Percentiles rank a stretch among this genome's conserved stretches.
Conservation (phyloP, 2,888 invertebrate species). For the Rhagophthalmus giganteus region DNA sequence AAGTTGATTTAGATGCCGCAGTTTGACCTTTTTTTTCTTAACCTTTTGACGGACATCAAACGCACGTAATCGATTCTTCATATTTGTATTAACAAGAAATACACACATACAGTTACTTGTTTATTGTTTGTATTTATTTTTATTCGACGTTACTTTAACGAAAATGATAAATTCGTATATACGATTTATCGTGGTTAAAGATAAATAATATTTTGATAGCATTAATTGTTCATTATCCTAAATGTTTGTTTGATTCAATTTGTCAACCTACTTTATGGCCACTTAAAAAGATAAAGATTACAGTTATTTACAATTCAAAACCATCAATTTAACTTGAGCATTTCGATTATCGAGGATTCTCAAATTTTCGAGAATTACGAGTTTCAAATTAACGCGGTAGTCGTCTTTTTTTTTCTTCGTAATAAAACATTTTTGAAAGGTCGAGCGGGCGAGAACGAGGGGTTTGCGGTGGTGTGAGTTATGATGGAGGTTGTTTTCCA, state of each 20-base stretch:
- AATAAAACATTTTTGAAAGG: slow-evolving; percentile 13
- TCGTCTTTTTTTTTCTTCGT: too few relatives aligned
- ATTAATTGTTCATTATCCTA: too few relatives aligned
- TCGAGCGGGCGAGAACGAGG: slow-evolving; percentile 11
- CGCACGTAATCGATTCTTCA: slow-evolving; percentile 25
- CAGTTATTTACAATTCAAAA: too few relatives aligned
- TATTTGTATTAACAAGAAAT: slow-evolving; percentile 11
- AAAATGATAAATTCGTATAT: neutral
- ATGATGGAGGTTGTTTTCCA: slow-evolving; percentile 49
- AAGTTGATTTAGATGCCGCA: slow-evolving; percentile 32
- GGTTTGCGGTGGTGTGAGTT: slow-evolving; percentile 26
- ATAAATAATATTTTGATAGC: too few relatives aligned
- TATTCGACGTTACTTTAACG: slow-evolving; percentile 3
- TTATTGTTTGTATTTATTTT: slow-evolving; percentile 8
- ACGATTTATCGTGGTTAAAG: too few relatives aligned
- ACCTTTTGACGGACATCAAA: slow-evolving; percentile 16
- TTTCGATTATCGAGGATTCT: too few relatives aligned
- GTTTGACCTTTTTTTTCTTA: slow-evolving; percentile 22
- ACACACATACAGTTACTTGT: slow-evolving; percentile 8
- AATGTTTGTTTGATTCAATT: too few relatives aligned
- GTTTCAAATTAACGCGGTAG: too few relatives aligned
- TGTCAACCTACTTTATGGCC: too few relatives aligned
- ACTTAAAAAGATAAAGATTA: too few relatives aligned
- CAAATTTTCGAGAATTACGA: too few relatives aligned
- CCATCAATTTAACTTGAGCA: too few relatives aligned